Conservation (phyloP, 2,888 invertebrate genomes). For the Eilema caniola region DNA sequence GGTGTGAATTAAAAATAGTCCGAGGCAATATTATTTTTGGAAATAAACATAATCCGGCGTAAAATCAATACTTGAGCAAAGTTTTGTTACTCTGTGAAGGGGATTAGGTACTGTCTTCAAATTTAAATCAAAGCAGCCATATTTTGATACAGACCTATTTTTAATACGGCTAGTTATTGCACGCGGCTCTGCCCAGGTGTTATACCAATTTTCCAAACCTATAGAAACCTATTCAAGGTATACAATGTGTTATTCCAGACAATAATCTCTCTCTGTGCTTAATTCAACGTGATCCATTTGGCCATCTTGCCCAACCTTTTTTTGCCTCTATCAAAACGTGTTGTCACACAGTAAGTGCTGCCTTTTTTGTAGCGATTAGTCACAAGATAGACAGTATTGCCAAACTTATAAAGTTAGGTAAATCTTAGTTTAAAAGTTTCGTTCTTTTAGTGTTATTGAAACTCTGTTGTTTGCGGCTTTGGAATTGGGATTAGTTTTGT, state of each 20-base stretch:
- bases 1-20: conserved; percentile 56
- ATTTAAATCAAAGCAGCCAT: conserved; percentile 19
- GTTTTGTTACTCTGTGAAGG: conserved; percentile 38
- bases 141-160: conserved; percentile 16
- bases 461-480: no score
- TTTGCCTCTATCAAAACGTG: no score
- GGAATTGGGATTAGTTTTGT: no score
- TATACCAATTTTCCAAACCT: no score
- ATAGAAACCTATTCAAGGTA: background rate
- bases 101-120: conserved; percentile 18
- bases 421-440: no score
- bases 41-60: conserved; percentile 44
- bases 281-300: background rate
- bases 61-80: conserved; percentile 58
- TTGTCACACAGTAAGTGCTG: no score
- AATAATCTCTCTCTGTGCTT: background rate
- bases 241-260: background rate
- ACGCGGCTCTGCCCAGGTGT: background rate
- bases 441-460: no score
- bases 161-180: background rate
- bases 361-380: no score
- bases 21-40: conserved; percentile 53
- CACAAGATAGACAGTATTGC: no score
- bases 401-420: no score
- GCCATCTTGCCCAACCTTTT: no score